Evolutionary conservation across 2,797 vertebrate genomes (phyloP).

Genomic region (Diplodus sargus): DNA sequence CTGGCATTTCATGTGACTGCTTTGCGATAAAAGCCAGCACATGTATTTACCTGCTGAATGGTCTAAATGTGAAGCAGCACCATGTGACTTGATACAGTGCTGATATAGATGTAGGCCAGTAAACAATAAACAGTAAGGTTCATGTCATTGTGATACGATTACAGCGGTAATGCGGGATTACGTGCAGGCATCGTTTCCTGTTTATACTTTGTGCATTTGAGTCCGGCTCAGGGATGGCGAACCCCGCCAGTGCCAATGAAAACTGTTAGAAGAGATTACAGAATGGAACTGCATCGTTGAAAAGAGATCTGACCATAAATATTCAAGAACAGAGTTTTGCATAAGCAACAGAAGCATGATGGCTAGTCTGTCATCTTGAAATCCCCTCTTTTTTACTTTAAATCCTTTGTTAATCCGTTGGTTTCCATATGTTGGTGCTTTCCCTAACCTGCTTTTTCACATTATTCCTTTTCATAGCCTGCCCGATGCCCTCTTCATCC

Average conservation of each 20-base stretch:
- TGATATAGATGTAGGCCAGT: background rate
- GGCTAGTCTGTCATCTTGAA: slow-evolving; percentile 5
- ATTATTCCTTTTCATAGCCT: background rate
- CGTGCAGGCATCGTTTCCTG: background rate
- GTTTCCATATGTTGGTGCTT: slow-evolving; percentile 13
- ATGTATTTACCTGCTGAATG: background rate
- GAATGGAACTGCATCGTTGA: background rate
- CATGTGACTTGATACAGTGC: background rate
- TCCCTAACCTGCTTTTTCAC: background rate
- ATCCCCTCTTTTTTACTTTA: background rate
- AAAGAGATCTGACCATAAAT: too few species aligned
- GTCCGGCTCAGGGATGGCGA: background rate
- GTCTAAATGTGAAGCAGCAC: background rate
- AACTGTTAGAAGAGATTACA: background rate
- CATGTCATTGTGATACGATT: background rate
- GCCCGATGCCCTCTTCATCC: slow-evolving; percentile 1
- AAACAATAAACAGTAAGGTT: background rate
- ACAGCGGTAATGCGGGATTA: background rate
- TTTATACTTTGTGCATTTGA: background rate
- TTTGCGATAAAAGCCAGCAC: background rate
- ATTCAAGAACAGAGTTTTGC: background rate
- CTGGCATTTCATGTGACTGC: background rate
- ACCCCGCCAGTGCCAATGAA: background rate
- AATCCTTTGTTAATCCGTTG: slow-evolving; percentile 1
- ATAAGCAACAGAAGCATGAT: slow-evolving; percentile 38